Base-by-base conservation (phyloP, 2,888 invertebrate species). In the Poecilobothrus nobilitatus region DNA sequence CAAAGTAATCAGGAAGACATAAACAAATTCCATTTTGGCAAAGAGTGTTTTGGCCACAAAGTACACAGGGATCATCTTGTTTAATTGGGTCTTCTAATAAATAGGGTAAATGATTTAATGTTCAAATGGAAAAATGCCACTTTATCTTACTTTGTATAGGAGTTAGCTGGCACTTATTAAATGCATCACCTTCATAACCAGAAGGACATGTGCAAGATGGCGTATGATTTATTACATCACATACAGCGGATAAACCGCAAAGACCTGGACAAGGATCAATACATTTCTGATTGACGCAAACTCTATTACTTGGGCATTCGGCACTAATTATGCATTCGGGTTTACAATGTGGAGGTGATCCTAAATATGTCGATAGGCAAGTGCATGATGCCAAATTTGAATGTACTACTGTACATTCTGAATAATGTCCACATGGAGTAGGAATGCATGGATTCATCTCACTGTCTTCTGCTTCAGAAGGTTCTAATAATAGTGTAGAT, bases 341-440 rank as follows among this genome's bases (percentile, higher is more conserved):
- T 37, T 85, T 80, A 74, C 87, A 87, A 70, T 83, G 82, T 10
- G 87, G 88, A 12, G 89, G 88, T 71, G 82, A 84, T 71, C 89
- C 89, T 22, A 83, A 79, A 74, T 85, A 87, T 70, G 81, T 84
- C 1, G 84, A 84, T 66, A 86, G 78, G 73, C 89, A 89, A n/a
- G 85, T 84, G 74, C 89, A 80, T 5, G 75, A 73, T 15, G 86
- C 9, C n/a, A n/a, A n/a, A n/a, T n/a, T n/a, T 74, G 86, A 83
- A 41, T 83, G 86, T 68, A 85, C 83, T 15, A 85, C 81, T 73
- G 86, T n/a, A n/a, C 93, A 94, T 71, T 89, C 87, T 0, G 93
- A 89, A 79, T 93, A 91, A 1, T 91, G 90, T 27, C 94, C 94
- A 76, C 94, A 94, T 0, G 93, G 92, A 33, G 91, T 91, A 66